A percentile compares a stretch with the other conserved stretches of the same genome.
Conservation (phyloP, 2,888 invertebrate species). For the Agrotis ipsilon region DNA sequence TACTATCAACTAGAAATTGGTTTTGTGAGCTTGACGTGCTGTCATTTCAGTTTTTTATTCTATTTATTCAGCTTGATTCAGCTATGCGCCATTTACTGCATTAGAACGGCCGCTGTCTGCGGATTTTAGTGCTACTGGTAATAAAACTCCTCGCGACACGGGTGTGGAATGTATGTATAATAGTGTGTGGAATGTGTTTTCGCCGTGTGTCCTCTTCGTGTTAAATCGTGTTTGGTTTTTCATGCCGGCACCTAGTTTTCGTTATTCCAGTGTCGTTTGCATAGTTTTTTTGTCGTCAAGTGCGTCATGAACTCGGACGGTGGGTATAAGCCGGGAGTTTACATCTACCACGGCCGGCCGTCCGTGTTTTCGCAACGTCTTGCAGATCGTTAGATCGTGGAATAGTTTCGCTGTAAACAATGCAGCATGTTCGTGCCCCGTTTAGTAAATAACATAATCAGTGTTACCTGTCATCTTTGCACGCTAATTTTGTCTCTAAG, state of each 20-base stretch:
- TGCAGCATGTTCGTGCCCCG: slow-evolving; percentile 82
- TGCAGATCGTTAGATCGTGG: slow-evolving; percentile 63
- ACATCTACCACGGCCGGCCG: slow-evolving; percentile 27
- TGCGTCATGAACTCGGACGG: slow-evolving; percentile 68
- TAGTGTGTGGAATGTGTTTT: slow-evolving; percentile 71
- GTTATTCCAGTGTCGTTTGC: slow-evolving; percentile 76
- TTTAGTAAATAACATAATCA: slow-evolving; percentile 77
- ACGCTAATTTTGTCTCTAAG: slow-evolving; percentile 46
- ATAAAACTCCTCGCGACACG: slow-evolving; percentile 75
- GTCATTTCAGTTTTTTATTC: slow-evolving; percentile 88
- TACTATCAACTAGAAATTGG: slow-evolving; percentile 72
- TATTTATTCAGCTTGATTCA: slow-evolving; percentile 89
- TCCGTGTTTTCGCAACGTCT: slow-evolving; percentile 55
- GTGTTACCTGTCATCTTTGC: slow-evolving; percentile 46
- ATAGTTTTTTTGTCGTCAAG: slow-evolving; percentile 75
- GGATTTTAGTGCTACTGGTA: slow-evolving; percentile 81
- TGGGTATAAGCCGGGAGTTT: slow-evolving; percentile 58
- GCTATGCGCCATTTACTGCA: slow-evolving; percentile 90
- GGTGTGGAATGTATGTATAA: slow-evolving; percentile 76
- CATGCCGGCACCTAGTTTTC: slow-evolving; percentile 83
- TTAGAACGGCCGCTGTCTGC: slow-evolving; percentile 83
- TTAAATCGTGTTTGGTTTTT: slow-evolving; percentile 72
- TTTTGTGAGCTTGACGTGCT: slow-evolving; percentile 84
- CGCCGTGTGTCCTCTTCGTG: slow-evolving; percentile 73
- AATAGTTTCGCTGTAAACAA: slow-evolving; percentile 78